Percentiles rank a stretch among this genome's conserved stretches.
phyloP scores from a whole-genome alignment of 2,888 invertebrate species.

The Tubulanus polymorphus region DNA sequence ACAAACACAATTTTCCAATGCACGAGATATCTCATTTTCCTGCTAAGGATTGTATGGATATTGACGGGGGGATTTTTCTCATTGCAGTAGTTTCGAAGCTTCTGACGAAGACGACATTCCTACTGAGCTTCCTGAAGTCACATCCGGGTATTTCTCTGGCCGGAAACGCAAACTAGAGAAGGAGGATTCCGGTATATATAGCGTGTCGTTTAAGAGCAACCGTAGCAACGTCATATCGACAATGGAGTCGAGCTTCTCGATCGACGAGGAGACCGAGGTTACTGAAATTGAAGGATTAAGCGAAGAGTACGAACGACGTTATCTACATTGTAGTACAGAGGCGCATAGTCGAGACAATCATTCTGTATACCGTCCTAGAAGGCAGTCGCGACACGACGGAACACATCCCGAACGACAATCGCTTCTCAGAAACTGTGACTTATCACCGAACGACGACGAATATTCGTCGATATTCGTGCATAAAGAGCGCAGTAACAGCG shows the following conservation, averaged over 20 bases:
- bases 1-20: no score
- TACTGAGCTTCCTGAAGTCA: background rate
- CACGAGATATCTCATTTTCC: no score
- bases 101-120: background rate
- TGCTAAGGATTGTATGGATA: no score
- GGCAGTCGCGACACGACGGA: background rate
- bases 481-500: no score
- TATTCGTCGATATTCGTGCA: background rate
- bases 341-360: background rate
- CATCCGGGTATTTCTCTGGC: background rate
- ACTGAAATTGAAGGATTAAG: slow-evolving; percentile 1
- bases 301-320: background rate
- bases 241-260: background rate
- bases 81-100: no score
- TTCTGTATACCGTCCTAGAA: background rate
- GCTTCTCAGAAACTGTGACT: background rate
- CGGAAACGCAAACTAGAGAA: background rate
- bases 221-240: background rate
- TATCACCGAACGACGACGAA: background rate
- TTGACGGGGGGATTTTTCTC: no score
- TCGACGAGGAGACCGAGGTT: background rate
- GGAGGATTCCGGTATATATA: background rate
- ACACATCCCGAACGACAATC: background rate
- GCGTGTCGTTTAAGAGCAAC: background rate
- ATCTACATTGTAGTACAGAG: background rate